These are phyloP conservation scores for Cnemophilus loriae DNA, from an alignment of 2,113 vertebrate genomes.

Conservation along the genomic window DNA sequence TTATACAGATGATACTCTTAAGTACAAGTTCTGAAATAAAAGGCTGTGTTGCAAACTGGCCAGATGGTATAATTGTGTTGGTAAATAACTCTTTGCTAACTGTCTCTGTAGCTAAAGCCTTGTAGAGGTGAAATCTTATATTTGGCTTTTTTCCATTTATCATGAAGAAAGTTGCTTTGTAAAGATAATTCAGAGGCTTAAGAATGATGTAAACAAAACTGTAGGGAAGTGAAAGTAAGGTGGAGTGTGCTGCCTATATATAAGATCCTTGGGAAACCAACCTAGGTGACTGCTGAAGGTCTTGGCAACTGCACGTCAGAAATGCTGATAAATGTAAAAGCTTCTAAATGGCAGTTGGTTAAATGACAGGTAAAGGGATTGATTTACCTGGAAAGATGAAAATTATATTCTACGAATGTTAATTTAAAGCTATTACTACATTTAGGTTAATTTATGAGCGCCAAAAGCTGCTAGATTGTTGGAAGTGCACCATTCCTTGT, in stretches of 20 bases:
- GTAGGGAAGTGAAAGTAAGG: neutral
- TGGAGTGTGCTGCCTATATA: neutral
- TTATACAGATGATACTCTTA: neutral
- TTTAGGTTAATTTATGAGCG: neutral
- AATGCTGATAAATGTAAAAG: neutral
- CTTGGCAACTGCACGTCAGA: neutral
- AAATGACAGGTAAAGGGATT: neutral
- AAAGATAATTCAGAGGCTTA: neutral
- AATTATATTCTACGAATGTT: neutral
- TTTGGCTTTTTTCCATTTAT: neutral
- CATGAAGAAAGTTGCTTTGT: neutral
- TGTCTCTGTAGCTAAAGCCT: neutral
- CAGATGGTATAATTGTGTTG: neutral
- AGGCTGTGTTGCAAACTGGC: neutral
- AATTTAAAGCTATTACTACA: neutral
- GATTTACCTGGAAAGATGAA: neutral
- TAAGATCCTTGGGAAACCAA: neutral
- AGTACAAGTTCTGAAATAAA: neutral
- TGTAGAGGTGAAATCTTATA: neutral
- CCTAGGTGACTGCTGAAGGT: neutral
- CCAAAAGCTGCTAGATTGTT: neutral
- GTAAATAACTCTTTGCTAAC: neutral
- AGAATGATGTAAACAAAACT: neutral
- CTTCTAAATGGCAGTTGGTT: neutral
- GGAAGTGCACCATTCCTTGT: neutral